Evolutionary conservation across 2,888 invertebrate species (phyloP), one percentile per base, ranked within the genome.

Genomic region (Lymantria dispar): DNA sequence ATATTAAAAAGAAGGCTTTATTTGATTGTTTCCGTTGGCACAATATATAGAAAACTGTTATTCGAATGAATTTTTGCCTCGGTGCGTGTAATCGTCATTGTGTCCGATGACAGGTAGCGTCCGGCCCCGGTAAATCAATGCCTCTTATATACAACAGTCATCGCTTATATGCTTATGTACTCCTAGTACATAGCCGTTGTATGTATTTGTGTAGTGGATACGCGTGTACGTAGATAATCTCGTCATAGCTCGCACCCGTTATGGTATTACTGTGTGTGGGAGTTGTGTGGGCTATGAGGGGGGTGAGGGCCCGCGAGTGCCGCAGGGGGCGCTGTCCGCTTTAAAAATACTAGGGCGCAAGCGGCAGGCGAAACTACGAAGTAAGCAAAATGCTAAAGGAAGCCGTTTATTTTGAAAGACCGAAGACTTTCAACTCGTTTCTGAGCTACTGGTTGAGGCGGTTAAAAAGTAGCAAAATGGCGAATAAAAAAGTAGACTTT

Each of bases 181-280:
- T 74, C 57, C 72, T 62, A 65, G 81, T 85, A 90, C 70, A 90
- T 88, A 86, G 62, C 62, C 77, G 68, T 60, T 75, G 79, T 76
- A 74, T 81, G 84, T 84, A 79, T 72, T 76, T 78, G 77, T 80
- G 80, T 82, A 78, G 79, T 75, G 72, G 70, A 70, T 80, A 85
- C 83, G 83, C 82, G 78, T 83, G 83, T 86, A 86, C 78, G 87
- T 86, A 87, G 82, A 91, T 91, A 90, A 91, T 91, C 90, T 89
- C 90, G 88, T 90, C 89, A 90, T 90, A 90, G 87, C 87, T 83
- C 83, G 85, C 88, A 80, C 89, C 90, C 88, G 89, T 88, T 90
- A 91, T 91, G 90, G 89, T 86, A 90, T 90, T 86, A 89, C 88
- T 84, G 87, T 83, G 84, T 84, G 81, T 76, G 82, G 82, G 81